Percentiles rank a stretch among this genome's conserved stretches.
Evolutionary conservation across 2,888 invertebrate species (phyloP).

Genomic region (Maniola hyperantus): DNA sequence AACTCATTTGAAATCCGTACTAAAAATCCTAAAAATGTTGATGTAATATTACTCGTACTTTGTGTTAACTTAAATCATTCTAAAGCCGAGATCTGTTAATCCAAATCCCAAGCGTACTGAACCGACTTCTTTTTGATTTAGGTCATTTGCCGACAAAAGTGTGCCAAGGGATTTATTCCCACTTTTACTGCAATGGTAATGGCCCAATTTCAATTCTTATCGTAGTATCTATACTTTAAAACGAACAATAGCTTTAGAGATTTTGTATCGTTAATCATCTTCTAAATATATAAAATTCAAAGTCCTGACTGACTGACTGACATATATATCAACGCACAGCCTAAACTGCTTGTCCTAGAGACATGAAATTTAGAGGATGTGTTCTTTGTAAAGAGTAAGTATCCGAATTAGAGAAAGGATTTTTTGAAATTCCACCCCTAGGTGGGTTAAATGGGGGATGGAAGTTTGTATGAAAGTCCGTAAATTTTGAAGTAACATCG

Average conservation of each 20-base stretch:
- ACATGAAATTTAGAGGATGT: too few relatives aligned
- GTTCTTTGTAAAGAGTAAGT: too few relatives aligned
- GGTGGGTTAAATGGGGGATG: too few relatives aligned
- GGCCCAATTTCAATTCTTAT: constrained; percentile 75
- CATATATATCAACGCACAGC: too few relatives aligned
- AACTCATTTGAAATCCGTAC: background rate
- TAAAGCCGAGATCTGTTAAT: constrained; percentile 47
- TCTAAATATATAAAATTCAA: too few relatives aligned
- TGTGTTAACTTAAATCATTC: constrained; percentile 43
- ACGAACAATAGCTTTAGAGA: constrained; percentile 1
- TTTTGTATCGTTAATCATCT: too few relatives aligned
- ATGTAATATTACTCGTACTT: constrained; percentile 24
- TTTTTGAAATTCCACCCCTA: too few relatives aligned
- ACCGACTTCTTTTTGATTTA: constrained; percentile 63
- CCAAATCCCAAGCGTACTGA: constrained; percentile 46
- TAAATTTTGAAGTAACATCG: too few relatives aligned
- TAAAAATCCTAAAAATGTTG: background rate
- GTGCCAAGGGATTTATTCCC: constrained; percentile 74
- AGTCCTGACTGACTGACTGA: too few relatives aligned
- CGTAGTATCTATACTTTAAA: constrained; percentile 46
- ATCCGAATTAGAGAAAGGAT: too few relatives aligned
- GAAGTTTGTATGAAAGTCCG: too few relatives aligned
- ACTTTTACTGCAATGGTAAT: constrained; percentile 80
- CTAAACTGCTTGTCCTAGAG: too few relatives aligned
- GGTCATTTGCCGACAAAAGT: constrained; percentile 70